A percentile compares a stretch with the other conserved stretches of the same genome.
phyloP scores from a whole-genome alignment of 2,888 invertebrate genomes.

The Notocelia uddmanniana region DNA sequence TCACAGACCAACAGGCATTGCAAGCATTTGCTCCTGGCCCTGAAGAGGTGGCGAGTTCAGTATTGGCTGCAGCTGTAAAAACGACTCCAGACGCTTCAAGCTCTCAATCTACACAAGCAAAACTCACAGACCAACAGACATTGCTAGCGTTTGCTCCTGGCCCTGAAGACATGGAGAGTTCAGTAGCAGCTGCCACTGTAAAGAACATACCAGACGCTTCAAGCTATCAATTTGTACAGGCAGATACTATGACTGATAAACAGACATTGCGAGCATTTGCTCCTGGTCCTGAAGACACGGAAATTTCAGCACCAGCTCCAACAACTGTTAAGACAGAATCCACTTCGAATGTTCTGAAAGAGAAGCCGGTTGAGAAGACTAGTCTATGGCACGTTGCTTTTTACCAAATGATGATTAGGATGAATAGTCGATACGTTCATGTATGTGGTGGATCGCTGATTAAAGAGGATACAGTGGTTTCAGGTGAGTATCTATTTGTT shows the following conservation, averaged over 20 bases:
- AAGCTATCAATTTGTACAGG: too few species aligned
- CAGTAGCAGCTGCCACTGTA: neutral
- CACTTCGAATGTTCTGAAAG: neutral
- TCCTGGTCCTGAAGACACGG: too few species aligned
- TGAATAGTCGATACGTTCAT: constrained; percentile 63
- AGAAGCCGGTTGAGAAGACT: neutral
- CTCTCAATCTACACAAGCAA: neutral
- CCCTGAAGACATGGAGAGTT: neutral
- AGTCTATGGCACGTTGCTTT: constrained; percentile 77
- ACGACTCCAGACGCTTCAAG: neutral
- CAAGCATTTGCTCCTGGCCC: neutral
- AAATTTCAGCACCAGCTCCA: too few species aligned
- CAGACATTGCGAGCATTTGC: too few species aligned
- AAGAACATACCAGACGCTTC: too few species aligned
- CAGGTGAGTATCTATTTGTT: constrained; percentile 49
- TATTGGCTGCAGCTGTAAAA: neutral
- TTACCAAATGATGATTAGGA: constrained; percentile 63
- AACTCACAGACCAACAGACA: neutral
- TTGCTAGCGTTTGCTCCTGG: neutral
- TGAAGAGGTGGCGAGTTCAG: neutral
- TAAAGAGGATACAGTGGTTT: constrained; percentile 51
- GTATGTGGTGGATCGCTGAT: constrained; percentile 82
- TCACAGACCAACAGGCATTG: neutral
- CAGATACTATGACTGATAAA: too few species aligned
- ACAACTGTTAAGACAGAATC: neutral